phyloP scores from a whole-genome alignment of 2,888 invertebrate genomes.

The Drosophila tripunctata region DNA sequence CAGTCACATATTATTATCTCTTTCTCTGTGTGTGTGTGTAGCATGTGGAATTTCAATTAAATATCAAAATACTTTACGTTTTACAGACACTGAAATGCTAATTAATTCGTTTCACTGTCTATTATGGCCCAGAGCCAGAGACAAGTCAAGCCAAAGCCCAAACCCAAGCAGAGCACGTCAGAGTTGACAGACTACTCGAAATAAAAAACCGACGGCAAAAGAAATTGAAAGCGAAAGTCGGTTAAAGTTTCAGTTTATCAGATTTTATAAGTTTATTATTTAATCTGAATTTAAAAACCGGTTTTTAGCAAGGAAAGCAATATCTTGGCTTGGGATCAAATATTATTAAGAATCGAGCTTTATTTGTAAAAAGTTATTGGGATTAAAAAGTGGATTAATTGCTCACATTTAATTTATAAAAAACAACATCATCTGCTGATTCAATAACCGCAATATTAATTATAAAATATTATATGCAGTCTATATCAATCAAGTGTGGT shows the following conservation, averaged over 20 bases:
- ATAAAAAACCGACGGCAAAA: conserved; percentile 28
- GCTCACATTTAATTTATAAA: too few relatives aligned
- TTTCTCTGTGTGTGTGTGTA: too few relatives aligned
- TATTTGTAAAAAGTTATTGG: not conserved
- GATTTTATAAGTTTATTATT: conserved; percentile 40
- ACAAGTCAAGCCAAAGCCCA: not conserved
- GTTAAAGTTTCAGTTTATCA: not conserved
- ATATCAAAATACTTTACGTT: conserved; percentile 31
- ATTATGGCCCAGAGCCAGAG: conserved; percentile 31
- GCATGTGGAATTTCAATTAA: conserved; percentile 69
- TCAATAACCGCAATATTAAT: too few relatives aligned
- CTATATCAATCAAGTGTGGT: too few relatives aligned
- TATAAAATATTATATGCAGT: too few relatives aligned
- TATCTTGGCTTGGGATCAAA: not conserved
- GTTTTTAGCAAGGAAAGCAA: conserved; percentile 1
- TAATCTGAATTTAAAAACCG: conserved; percentile 24
- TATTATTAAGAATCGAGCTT: not conserved
- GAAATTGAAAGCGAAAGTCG: conserved; percentile 75
- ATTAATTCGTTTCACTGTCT: conserved; percentile 37
- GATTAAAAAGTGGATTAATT: too few relatives aligned
- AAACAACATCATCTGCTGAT: too few relatives aligned
- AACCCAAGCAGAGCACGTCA: conserved; percentile 21
- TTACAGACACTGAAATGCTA: conserved; percentile 55
- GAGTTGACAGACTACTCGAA: not conserved
- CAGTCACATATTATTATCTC: conserved; percentile 59